A percentile compares a stretch with the other conserved stretches of the same genome.
Conservation (phyloP, 2,113 vertebrate species). For the Leptocoma aspasia region DNA sequence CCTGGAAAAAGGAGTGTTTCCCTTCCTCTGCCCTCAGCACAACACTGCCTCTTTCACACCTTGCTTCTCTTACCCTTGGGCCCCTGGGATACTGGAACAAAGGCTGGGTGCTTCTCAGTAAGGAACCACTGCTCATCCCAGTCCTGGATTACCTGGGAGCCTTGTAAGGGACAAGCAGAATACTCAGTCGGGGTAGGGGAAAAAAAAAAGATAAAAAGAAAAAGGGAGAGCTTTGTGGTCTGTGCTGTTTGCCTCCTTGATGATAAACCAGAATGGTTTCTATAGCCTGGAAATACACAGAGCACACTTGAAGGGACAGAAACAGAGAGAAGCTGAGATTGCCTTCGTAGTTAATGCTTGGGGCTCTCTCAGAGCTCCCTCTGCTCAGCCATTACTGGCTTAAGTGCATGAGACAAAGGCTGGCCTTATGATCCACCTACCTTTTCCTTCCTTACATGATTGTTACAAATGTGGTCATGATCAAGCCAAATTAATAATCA, state of each 20-base stretch:
- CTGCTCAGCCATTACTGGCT: not conserved
- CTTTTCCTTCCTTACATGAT: not conserved
- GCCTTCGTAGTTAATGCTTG: not conserved
- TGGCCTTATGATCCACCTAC: not conserved
- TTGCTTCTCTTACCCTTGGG: not conserved
- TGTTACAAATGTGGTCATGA: too few species aligned
- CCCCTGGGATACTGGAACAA: not conserved
- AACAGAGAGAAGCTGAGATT: not conserved
- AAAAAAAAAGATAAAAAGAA: not conserved
- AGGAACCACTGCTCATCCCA: not conserved
- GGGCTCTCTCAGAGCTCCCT: not conserved
- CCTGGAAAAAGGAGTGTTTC: not conserved
- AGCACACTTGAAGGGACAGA: not conserved
- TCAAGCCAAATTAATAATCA: too few species aligned
- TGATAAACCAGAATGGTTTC: not conserved
- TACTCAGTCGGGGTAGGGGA: rapidly evolving
- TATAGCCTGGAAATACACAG: not conserved
- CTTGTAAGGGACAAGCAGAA: not conserved
- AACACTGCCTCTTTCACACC: not conserved
- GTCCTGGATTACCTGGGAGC: not conserved
- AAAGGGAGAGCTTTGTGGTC: not conserved
- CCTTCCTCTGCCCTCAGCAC: not conserved
- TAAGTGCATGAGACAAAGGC: not conserved
- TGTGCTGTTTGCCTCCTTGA: not conserved
- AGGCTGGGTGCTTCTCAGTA: not conserved